Evolutionary conservation across 2,113 vertebrate species (phyloP), one percentile per base, ranked within the genome.

Genomic region (Leucosticte australis): DNA sequence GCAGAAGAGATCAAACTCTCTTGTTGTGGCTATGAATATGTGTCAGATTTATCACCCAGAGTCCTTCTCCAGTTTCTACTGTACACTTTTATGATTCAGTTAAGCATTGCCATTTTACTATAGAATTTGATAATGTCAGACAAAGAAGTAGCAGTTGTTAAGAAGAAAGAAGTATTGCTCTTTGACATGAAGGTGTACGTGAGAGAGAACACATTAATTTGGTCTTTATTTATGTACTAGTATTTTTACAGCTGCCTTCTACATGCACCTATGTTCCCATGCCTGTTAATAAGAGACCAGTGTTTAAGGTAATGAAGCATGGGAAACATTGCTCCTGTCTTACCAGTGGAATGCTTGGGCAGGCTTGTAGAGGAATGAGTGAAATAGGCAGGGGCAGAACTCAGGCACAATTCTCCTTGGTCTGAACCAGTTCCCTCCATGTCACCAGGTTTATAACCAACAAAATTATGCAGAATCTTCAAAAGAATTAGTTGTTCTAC

Each of bases 161-260:
- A 68, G 53, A 82, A 39, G 42, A 74, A 37, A 80, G 59, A 77
- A 77, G 35, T 73, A 78, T 28, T 75, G 44, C 60, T 81, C 52
- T 81, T 78, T 68, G 52, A 64, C 33, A 3, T 44, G 47, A 64
- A 89, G 42, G n/a, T 70, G 20, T 81, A 16, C 39, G 37, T 75
- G 49, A 75, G 75, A 78, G 86, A 86, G 42, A 79, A 37, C 21
- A 33, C 16, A 16, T 50, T 83, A 75, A 71, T 94, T 92, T 83
- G 30, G 4, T 41, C 67, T 90, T 92, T 94, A 83, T 90, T 95
- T 83, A 78, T 33, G 68, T 74, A 13, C 53, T 44, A 60, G 64
- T 75, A 62, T 95, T 94, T 96, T 92, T 93, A 86, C 57, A 95
- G 85, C 93, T 89, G 85, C 41, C 16, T 95, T 89, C 76, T 95